phyloP scores from a whole-genome alignment of 2,888 invertebrate species.

The Steinernema carpocapsae region DNA sequence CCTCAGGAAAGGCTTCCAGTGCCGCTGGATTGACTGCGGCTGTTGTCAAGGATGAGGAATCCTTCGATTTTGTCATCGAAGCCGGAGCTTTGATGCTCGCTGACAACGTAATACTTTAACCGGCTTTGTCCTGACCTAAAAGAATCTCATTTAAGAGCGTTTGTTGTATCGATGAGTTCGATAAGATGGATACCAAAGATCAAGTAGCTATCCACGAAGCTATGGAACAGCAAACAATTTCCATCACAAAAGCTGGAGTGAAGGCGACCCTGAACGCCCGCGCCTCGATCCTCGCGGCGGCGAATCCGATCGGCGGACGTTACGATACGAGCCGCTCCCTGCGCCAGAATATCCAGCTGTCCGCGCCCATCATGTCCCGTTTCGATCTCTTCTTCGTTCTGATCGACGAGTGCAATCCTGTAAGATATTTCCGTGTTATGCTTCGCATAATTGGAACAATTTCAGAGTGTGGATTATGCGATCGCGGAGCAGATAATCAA shows the following conservation, averaged over 20 bases:
- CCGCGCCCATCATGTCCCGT: conserved; percentile 97
- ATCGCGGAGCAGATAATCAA: conserved; percentile 95
- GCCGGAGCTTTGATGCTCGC: conserved; percentile 99
- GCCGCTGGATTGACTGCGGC: conserved; percentile 98
- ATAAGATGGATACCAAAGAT: conserved; percentile 96
- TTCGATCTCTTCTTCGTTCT: conserved; percentile 98
- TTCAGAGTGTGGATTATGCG: conserved; percentile 87
- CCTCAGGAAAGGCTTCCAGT: conserved; percentile 91
- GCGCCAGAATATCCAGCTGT: conserved; percentile 73
- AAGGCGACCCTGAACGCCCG: conserved; percentile 94
- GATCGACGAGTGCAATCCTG: conserved; percentile 93
- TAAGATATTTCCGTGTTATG: conserved; percentile 54
- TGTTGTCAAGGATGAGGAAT: conserved; percentile 95
- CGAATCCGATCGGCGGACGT: conserved; percentile 94
- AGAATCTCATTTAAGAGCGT: conserved; percentile 48
- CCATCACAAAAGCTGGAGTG: conserved; percentile 81
- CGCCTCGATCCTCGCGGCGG: conserved; percentile 95
- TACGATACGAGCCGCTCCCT: conserved; percentile 77
- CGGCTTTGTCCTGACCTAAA: background rate
- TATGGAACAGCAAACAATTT: conserved; percentile 99
- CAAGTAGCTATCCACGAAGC: conserved; percentile 99
- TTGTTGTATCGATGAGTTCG: conserved; percentile 99
- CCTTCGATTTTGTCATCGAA: conserved; percentile 97
- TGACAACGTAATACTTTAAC: conserved; percentile 78
- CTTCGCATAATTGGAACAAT: conserved; percentile 33